Percentiles rank a stretch among this genome's conserved stretches.
Conservation (phyloP, 2,888 invertebrate species). For the Tupiocoris notatus region DNA sequence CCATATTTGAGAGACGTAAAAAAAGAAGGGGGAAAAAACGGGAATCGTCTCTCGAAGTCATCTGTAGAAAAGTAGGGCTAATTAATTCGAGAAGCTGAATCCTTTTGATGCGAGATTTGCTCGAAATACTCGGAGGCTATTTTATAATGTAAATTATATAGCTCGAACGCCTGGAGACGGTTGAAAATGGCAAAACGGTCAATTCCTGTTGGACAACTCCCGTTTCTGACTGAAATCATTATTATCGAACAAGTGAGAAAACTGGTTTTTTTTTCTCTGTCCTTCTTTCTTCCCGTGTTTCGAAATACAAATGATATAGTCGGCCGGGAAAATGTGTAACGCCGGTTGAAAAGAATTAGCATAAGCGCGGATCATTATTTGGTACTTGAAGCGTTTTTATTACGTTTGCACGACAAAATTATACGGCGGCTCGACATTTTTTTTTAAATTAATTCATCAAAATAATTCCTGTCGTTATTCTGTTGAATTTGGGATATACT, state of each 20-base stretch:
- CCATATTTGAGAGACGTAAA: too few relatives aligned
- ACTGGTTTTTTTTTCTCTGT: background rate
- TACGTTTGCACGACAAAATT: too few relatives aligned
- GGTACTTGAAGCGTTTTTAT: too few relatives aligned
- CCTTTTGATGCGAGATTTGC: constrained; percentile 20
- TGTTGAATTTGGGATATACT: too few relatives aligned
- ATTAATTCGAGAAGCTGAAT: constrained; percentile 17
- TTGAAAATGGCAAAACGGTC: constrained; percentile 25
- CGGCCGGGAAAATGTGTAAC: too few relatives aligned
- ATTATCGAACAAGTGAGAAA: background rate
- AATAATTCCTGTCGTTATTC: too few relatives aligned
- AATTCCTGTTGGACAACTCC: background rate
- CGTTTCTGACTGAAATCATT: constrained; percentile 7
- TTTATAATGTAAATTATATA: constrained; percentile 39
- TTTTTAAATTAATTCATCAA: too few relatives aligned
- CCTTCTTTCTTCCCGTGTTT: background rate
- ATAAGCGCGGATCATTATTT: too few relatives aligned
- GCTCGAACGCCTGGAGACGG: background rate
- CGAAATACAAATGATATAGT: too few relatives aligned
- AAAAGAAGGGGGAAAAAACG: background rate
- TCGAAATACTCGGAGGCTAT: constrained; percentile 15
- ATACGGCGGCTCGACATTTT: too few relatives aligned
- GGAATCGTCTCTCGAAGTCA: too few relatives aligned
- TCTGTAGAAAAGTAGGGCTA: constrained; percentile 19
- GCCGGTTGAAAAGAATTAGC: too few relatives aligned